Evolutionary conservation across 1,140 invertebrate species (phyloP).

Genomic region (Plodia interpunctella): DNA sequence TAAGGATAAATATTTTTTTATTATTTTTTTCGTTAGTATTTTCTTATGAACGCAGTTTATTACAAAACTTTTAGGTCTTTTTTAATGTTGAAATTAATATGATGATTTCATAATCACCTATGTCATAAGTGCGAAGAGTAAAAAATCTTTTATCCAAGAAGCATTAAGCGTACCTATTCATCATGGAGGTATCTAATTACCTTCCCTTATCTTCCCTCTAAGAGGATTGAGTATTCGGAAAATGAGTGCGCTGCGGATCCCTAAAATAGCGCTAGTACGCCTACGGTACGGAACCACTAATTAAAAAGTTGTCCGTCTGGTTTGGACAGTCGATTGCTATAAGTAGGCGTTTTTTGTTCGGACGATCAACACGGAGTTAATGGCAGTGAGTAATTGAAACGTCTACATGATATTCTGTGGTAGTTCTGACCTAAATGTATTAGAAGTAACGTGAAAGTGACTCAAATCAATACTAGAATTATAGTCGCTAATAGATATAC

Average conservation of each 20-base stretch:
- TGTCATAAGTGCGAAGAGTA: too few species aligned
- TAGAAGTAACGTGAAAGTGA: too few species aligned
- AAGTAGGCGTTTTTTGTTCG: slow-evolving; percentile 21
- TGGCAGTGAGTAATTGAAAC: neutral
- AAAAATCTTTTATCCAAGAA: neutral
- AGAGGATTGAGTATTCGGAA: neutral
- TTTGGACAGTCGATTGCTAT: slow-evolving; percentile 30
- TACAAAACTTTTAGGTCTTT: too few species aligned
- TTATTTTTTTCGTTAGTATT: too few species aligned
- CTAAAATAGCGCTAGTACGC: slow-evolving; percentile 8
- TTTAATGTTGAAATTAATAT: too few species aligned
- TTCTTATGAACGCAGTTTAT: too few species aligned
- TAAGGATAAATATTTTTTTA: too few species aligned
- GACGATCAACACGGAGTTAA: neutral
- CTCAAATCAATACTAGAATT: too few species aligned
- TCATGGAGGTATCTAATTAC: neutral
- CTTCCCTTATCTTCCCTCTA: neutral
- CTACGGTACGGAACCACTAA: slow-evolving; percentile 27
- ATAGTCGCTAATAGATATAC: too few species aligned
- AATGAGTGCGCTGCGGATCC: slow-evolving; percentile 1
- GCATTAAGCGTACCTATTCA: neutral
- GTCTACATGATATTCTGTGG: too few species aligned
- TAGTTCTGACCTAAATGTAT: too few species aligned
- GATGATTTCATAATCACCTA: too few species aligned
- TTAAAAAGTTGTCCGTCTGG: slow-evolving; percentile 40